A percentile compares a stretch with the other conserved stretches of the same genome.
Conservation (phyloP, 2,113 vertebrate genomes). For the Corvus moneduloides region DNA sequence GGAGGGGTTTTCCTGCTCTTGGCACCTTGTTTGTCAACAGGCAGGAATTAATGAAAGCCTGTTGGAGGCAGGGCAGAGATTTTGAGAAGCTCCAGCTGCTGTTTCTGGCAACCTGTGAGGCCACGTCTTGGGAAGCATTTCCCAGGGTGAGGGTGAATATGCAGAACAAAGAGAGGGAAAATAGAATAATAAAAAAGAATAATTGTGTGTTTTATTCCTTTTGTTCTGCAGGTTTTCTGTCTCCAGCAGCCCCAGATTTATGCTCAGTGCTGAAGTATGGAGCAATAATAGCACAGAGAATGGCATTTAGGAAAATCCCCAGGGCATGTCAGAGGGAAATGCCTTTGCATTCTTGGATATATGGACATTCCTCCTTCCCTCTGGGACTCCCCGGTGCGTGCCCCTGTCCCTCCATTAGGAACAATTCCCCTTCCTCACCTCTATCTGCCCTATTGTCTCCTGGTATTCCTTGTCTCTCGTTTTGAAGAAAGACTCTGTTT, state of each 20-base stretch:
- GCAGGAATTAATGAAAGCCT: background rate
- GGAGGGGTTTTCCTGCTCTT: background rate
- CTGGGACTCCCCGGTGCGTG: background rate
- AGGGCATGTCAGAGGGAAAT: background rate
- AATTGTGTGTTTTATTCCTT: background rate
- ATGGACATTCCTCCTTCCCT: background rate
- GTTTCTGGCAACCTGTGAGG: background rate
- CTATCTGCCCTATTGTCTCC: slow-evolving; percentile 94
- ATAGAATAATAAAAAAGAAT: background rate
- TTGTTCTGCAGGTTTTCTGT: background rate
- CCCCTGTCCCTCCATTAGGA: background rate
- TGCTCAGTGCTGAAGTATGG: background rate
- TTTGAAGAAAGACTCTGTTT: slow-evolving; percentile 95
- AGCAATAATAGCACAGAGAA: background rate
- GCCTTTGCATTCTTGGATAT: background rate
- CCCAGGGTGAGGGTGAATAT: background rate
- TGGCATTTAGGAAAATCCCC: background rate
- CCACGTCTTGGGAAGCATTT: background rate
- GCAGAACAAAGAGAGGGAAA: background rate
- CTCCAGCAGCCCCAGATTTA: background rate
- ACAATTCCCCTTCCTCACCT: slow-evolving; percentile 74
- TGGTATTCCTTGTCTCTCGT: slow-evolving; percentile 96
- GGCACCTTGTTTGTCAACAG: background rate
- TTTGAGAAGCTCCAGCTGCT: background rate
- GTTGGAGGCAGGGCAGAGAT: background rate